A percentile compares a stretch with the other conserved stretches of the same genome.
Conservation (phyloP, 2,888 invertebrate species). For the Ellobium chinense region DNA sequence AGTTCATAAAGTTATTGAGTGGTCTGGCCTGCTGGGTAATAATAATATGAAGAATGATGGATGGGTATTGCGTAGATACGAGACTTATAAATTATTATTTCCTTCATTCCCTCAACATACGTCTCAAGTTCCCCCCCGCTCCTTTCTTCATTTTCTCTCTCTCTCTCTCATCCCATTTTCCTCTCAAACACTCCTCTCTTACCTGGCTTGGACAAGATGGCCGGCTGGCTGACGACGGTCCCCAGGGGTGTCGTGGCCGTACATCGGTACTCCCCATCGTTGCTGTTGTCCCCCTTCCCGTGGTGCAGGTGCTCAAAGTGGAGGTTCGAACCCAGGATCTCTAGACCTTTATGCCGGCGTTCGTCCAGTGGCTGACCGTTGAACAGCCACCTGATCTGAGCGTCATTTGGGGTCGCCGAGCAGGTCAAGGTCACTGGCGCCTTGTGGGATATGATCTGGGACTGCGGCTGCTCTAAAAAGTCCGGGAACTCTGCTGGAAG, state of each 20-base stretch:
- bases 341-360: constrained; percentile 33
- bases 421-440: constrained; percentile 40
- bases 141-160: too few relatives aligned
- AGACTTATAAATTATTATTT: too few relatives aligned
- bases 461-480: constrained; percentile 39
- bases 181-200: constrained; percentile 7
- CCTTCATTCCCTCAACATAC: too few relatives aligned
- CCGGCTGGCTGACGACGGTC: constrained; percentile 45
- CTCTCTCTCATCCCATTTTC: too few relatives aligned
- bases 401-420: constrained; percentile 29
- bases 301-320: constrained; percentile 31
- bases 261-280: constrained; percentile 49
- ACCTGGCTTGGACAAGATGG: constrained; percentile 46
- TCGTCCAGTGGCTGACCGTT: constrained; percentile 46
- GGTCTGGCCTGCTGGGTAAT: too few relatives aligned
- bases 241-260: constrained; percentile 40
- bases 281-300: neutral
- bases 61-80: too few relatives aligned
- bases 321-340: constrained; percentile 28
- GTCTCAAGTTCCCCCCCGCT: too few relatives aligned
- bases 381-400: constrained; percentile 45
- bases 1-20: too few relatives aligned
- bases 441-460: constrained; percentile 36
- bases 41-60: too few relatives aligned
- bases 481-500: constrained; percentile 38